Conservation (phyloP, 2,113 vertebrate genomes). For the Phaethon lepturus region DNA sequence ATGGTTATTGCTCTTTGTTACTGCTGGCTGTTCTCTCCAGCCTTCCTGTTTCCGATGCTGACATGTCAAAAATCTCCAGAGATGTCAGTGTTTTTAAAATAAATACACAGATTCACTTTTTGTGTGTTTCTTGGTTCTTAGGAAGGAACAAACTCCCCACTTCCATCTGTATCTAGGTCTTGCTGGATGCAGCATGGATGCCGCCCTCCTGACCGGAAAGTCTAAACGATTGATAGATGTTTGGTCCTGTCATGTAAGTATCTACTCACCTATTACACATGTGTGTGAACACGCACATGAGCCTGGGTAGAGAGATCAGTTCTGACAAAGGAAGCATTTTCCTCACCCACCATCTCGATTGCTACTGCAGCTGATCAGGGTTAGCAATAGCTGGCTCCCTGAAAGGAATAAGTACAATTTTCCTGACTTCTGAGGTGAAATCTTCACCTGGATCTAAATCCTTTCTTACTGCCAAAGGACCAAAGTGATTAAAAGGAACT, state of each 20-base stretch:
- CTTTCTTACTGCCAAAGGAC: background rate
- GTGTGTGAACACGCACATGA: background rate
- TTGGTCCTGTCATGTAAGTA: background rate
- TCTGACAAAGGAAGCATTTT: background rate
- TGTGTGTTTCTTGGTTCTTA: background rate
- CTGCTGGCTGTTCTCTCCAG: slow-evolving; percentile 61
- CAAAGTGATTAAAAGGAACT: background rate
- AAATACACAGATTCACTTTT: background rate
- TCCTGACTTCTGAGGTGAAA: background rate
- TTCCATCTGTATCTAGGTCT: background rate
- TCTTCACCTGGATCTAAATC: background rate
- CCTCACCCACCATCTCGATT: background rate
- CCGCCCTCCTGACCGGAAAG: background rate
- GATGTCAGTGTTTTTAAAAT: background rate
- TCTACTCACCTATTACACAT: accelerated
- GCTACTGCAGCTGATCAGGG: background rate
- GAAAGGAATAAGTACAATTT: background rate
- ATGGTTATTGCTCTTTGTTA: slow-evolving; percentile 35
- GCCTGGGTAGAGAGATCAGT: background rate
- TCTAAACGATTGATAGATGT: background rate
- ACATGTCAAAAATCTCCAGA: slow-evolving; percentile 19
- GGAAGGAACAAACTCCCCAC: background rate
- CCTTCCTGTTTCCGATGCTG: slow-evolving; percentile 54
- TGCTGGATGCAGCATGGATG: background rate
- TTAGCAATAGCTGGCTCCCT: background rate